phyloP scores from a whole-genome alignment of 2,113 vertebrate genomes.

The Spheniscus mendiculus region DNA sequence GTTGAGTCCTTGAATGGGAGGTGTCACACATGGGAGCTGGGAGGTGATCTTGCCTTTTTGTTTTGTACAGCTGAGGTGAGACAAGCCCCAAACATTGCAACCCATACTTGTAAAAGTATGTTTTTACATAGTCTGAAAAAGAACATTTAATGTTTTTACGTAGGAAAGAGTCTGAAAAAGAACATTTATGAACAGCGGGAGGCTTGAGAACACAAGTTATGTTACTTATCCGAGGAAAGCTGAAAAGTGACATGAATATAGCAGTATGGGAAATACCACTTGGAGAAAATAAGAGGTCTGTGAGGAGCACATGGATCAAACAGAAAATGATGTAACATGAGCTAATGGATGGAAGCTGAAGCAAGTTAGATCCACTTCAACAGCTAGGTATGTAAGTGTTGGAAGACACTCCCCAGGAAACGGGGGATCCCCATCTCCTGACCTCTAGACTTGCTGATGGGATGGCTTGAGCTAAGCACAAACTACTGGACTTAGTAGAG shows the following conservation, averaged over 20 bases:
- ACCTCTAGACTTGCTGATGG: neutral
- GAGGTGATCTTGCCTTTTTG: neutral
- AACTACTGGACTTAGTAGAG: neutral
- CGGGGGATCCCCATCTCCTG: neutral
- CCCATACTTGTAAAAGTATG: neutral
- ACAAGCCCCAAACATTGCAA: neutral
- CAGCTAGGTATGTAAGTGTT: neutral
- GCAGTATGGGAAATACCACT: neutral
- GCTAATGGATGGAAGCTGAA: neutral
- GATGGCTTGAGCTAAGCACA: neutral
- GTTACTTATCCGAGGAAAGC: neutral
- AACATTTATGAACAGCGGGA: neutral
- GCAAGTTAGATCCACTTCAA: neutral
- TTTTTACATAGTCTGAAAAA: neutral
- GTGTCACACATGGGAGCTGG: neutral
- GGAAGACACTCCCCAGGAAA: neutral
- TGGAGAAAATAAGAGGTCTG: neutral
- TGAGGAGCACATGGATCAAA: neutral
- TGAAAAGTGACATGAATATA: neutral
- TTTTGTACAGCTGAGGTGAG: neutral
- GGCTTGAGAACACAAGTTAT: neutral
- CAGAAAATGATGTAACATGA: neutral
- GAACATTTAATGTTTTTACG: neutral
- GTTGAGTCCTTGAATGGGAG: neutral
- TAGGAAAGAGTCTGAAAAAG: neutral